Evolutionary conservation across 1,140 invertebrate species (phyloP).

Genomic region (Drosophila lini): DNA sequence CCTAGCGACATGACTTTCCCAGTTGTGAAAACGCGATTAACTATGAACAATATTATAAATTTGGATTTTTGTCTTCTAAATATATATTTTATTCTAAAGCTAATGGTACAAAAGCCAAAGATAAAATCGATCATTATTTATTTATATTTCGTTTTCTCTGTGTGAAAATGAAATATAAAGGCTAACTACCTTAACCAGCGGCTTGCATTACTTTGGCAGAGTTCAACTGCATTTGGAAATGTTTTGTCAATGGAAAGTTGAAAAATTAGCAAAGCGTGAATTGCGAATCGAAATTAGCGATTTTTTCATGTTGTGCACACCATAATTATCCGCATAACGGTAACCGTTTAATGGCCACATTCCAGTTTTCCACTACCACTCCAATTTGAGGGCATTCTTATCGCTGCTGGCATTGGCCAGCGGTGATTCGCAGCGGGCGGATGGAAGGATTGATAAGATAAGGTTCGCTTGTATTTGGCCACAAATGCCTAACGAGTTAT

Average conservation of each 20-base stretch:
- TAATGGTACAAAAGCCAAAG: background rate
- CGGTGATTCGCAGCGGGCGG: conserved; percentile 20
- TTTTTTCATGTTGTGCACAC: conserved; percentile 37
- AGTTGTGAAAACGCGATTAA: background rate
- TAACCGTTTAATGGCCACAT: conserved; percentile 29
- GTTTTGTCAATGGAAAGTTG: conserved; percentile 79
- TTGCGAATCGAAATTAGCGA: conserved; percentile 68
- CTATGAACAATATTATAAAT: background rate
- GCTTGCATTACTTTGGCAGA: conserved; percentile 40
- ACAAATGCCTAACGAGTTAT: conserved; percentile 12
- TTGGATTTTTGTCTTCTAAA: background rate
- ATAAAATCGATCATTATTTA: background rate
- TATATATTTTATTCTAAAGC: too few relatives aligned
- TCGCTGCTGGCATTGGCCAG: conserved; percentile 44
- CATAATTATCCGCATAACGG: conserved; percentile 55
- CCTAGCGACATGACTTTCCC: background rate
- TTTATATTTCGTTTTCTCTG: background rate
- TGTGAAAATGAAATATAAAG: conserved; percentile 8
- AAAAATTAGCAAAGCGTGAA: conserved; percentile 76
- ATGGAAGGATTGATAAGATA: conserved; percentile 48
- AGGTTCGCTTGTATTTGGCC: conserved; percentile 4
- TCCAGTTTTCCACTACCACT: conserved; percentile 3
- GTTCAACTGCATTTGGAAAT: conserved; percentile 69
- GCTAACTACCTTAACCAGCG: conserved; percentile 29
- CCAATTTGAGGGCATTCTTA: conserved; percentile 41